These are phyloP conservation scores for Cassiopea andromeda DNA, from an alignment of 30 jellyfish, hydroid and myxozoan genomes.

Conservation along the genomic window DNA sequence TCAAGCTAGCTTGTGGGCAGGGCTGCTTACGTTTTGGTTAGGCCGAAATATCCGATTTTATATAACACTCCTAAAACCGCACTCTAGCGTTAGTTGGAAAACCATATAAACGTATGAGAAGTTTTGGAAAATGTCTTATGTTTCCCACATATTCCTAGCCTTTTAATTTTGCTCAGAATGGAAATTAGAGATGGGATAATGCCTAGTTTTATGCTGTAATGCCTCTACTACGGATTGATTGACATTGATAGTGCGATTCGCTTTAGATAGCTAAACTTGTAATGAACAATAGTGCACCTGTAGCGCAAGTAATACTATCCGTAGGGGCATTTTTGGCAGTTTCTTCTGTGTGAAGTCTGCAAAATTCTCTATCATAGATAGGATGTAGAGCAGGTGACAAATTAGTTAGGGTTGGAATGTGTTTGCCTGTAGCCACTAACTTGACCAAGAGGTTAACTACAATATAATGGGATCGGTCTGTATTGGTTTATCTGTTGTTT, in stretches of 20 bases:
- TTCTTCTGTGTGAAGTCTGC: background rate
- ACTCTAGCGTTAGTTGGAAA: background rate
- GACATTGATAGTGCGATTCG: background rate
- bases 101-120: background rate
- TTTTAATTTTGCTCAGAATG: background rate
- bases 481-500: too few relatives aligned
- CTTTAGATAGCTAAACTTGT: slow-evolving; percentile 9
- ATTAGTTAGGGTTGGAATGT: background rate
- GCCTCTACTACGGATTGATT: too few relatives aligned
- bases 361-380: background rate
- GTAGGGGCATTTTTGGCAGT: background rate
- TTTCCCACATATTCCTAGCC: background rate
- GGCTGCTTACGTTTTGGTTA: slow-evolving; percentile 38
- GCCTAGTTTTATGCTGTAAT: too few relatives aligned
- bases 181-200: too few relatives aligned
- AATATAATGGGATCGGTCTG: background rate
- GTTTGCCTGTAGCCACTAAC: background rate
- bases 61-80: background rate
- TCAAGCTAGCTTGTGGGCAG: slow-evolving; percentile 19
- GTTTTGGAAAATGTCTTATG: background rate
- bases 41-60: slow-evolving; percentile 45
- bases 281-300: slow-evolving; percentile 37
- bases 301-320: background rate
- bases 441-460: background rate
- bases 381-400: background rate